phyloP scores from a whole-genome alignment of 2,113 vertebrate genomes.

The Lathamus discolor region DNA sequence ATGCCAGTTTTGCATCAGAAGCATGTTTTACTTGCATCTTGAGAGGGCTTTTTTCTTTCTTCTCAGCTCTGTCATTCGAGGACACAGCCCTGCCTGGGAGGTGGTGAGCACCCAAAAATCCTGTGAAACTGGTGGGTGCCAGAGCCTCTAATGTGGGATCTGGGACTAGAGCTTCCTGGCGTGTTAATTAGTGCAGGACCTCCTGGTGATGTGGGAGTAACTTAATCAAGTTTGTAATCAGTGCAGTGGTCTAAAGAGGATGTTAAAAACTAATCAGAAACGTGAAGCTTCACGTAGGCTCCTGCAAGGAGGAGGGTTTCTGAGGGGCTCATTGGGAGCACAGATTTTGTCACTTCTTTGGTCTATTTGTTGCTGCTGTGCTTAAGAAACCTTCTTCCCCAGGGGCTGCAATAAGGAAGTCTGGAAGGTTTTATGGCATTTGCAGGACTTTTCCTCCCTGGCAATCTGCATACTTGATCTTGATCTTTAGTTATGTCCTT shows the following conservation, averaged over 20 bases:
- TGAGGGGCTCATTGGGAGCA: not conserved
- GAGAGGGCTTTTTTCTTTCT: not conserved
- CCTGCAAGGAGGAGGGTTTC: not conserved
- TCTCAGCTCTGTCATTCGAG: slow-evolving; percentile 7
- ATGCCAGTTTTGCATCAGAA: slow-evolving; percentile 52
- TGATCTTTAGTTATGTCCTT: not conserved
- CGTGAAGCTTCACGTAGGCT: not conserved
- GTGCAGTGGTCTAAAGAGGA: not conserved
- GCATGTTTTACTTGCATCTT: slow-evolving; percentile 14
- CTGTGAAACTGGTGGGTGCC: not conserved
- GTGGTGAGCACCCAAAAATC: slow-evolving; percentile 19
- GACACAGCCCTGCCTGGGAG: not conserved
- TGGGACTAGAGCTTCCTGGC: not conserved
- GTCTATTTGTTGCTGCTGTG: not conserved
- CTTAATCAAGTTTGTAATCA: not conserved
- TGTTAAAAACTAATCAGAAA: not conserved
- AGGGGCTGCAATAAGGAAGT: not conserved
- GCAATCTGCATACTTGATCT: not conserved
- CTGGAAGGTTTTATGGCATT: not conserved
- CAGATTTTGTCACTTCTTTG: not conserved
- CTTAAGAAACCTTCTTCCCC: not conserved
- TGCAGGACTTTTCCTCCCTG: not conserved
- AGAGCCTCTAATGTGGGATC: not conserved
- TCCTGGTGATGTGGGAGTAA: not conserved
- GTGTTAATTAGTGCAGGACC: not conserved